Evolutionary conservation across 2,888 invertebrate genomes (phyloP), one percentile per base, ranked within the genome.

Genomic region (Spodoptera exigua): DNA sequence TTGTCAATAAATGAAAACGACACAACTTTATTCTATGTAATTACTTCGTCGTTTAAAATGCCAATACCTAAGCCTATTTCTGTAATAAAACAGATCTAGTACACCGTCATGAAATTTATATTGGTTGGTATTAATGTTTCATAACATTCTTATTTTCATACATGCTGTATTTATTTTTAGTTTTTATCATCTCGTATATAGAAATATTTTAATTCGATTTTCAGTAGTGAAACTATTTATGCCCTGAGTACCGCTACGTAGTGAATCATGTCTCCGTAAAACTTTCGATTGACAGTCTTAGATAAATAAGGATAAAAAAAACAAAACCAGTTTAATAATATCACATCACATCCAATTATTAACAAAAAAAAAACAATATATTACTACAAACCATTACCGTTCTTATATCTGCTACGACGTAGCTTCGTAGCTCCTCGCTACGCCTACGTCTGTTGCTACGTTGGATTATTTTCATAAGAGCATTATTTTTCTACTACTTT

Each of bases 351-450:
- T 0, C 12, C 14, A 60, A 36, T 17, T 45, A n/a, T 14, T 14
- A n/a, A 43, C 11, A 35, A 40, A 40, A 44, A 12, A 37, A 21
- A 43, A 37, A n/a, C n/a, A 52, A 46, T 32, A 35, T 2, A 16
- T 13, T 10, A 14, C 40, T 32, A 39, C 16, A 4, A 46, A 46
- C 18, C 12, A 12, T 27, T 27, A 27, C 27, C 1, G n/a, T 48
- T 43, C 14, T 32, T 10, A 57, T 54, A 40, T 17, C 13, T 57
- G 64, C 67, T 67, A 70, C 76, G 71, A 18, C 74, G 74, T 78
- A 76, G 74, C 61, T 52, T 65, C 64, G 67, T 80, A 66, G 61
- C 64, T 58, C 61, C 11, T n/a, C 35, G 72, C 73, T 70, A 72
- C 76, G 64, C 37, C 57, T 39, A 57, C 63, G 45, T 13, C 51